Base-by-base conservation (phyloP, 2,888 invertebrate species). In the Venusia cambrica region DNA sequence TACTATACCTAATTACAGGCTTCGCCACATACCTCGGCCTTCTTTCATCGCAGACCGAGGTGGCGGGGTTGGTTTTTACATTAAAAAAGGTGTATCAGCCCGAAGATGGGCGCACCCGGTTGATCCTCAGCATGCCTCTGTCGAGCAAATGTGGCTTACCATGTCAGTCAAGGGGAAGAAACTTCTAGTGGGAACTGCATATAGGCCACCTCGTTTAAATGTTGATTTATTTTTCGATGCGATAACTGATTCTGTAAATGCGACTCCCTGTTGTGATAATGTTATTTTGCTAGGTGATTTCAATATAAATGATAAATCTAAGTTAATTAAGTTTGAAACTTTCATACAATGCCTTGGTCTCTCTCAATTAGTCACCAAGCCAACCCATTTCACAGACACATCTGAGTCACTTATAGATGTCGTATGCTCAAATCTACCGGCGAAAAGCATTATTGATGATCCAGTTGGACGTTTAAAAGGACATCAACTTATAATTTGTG, bases 11-110 rank as follows among this genome's bases (percentile, higher is more conserved):
- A 29, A 19, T 1, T 53, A 48, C 8, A 14, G 38, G 4, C 21
- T 50, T 5, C 36, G 37, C 3, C 49, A 49, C 16, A 15, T 13
- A 0, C 45, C 51, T 1, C 27, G 48, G 1, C 42, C 47, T 1
- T 1, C n/a, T 0, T 6, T 7, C 2, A 17, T 32, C 0, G 30
- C 34, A 1, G 9, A 14, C 10, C 36, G 41, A 1, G 44, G 48
- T 0, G 46, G 48, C n/a, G 46, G 51, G 1, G 46, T 47, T 3
- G 51, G 43, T 3, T 51, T 48, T 13, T 51, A 48, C 17, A 31
- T 48, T 0, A 38, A 30, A 4, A 13, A 26, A 1, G 32, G 20
- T 17, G 4, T 39, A 5, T 5, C 2, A 5, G 37, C 27, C 8
- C 32, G 38, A 0, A 5, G 7, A 1, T 8, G 32, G 3, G 1